Base-by-base conservation (phyloP, 2,797 vertebrate genomes). In the Rhinella marina region DNA sequence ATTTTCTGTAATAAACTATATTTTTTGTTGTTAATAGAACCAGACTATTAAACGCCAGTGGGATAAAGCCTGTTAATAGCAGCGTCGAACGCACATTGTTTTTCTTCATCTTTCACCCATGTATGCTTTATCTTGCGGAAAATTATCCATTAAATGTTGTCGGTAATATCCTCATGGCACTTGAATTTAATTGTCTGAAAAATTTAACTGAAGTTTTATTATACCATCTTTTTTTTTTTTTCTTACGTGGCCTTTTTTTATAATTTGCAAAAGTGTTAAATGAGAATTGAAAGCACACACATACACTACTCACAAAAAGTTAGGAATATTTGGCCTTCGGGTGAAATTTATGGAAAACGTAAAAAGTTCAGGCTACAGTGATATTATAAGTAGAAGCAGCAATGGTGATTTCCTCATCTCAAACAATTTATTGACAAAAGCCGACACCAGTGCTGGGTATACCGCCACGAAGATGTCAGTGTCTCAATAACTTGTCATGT, bases 61-160 rank as follows among this genome's bases (percentile, higher is more conserved):
- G 16, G 25, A 50, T n/a, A 62, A 85, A 21, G 83, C 57, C 72
- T 77, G 23, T 62, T 77, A 62, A 48, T 64, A 25, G 83, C 73
- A 23, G 32, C 83, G 56, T 70, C 68, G 25, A 14, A 48, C 27
- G 13, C 19, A 57, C 41, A 68, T 86, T 85, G 32, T 85, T 75
- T 77, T 61, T 77, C 72, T 85, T 62, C 83, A 85, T 85, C 57
- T 85, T 85, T 85, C 73, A 77, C 73, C 83, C 41, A 64, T 64
- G 41, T 64, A 16, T 19, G 8, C 83, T 76, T 48, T 85, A 85
- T 76, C 83, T 77, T 52, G 17, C 57, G 62, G 54, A 75, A 59
- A 75, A 85, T 84, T 29, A 84, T 27, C 56, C 7, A 59, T 85
- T 62, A 19, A 41, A 64, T 13, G 23, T 48, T 85, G 32, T 75